Evolutionary conservation across 2,113 vertebrate species (phyloP).

Genomic region (Callorhinus ursinus): DNA sequence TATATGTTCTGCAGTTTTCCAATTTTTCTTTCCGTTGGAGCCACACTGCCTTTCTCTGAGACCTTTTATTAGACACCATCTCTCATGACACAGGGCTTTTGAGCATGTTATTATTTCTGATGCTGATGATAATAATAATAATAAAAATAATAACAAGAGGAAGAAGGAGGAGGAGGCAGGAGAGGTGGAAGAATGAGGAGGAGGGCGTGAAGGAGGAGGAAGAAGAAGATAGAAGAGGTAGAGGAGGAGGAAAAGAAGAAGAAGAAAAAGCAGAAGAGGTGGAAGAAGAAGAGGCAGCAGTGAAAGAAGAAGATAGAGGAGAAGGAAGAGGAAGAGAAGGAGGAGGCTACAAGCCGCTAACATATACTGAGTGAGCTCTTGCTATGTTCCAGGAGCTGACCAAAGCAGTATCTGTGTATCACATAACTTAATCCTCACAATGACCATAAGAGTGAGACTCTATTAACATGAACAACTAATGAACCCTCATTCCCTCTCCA

Average conservation of each 20-base stretch:
- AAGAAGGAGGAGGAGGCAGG: not conserved
- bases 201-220: too few relatives aligned
- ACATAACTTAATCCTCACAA: not conserved
- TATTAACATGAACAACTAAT: not conserved
- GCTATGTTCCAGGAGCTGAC: not conserved
- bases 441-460: not conserved
- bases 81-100: not conserved
- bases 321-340: not conserved
- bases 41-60: not conserved
- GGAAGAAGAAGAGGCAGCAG: too few relatives aligned
- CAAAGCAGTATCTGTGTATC: not conserved
- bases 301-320: not conserved
- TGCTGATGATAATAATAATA: not conserved
- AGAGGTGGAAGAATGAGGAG: not conserved
- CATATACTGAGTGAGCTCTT: not conserved
- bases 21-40: not conserved
- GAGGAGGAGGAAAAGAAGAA: not conserved
- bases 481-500: not conserved
- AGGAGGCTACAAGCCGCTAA: not conserved
- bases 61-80: not conserved
- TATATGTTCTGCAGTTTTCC: not conserved
- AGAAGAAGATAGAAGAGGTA: not conserved
- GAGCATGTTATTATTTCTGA: not conserved
- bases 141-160: not conserved
- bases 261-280: not conserved